phyloP scores from a whole-genome alignment of 2,888 invertebrate genomes.

The Limulus polyphemus region DNA sequence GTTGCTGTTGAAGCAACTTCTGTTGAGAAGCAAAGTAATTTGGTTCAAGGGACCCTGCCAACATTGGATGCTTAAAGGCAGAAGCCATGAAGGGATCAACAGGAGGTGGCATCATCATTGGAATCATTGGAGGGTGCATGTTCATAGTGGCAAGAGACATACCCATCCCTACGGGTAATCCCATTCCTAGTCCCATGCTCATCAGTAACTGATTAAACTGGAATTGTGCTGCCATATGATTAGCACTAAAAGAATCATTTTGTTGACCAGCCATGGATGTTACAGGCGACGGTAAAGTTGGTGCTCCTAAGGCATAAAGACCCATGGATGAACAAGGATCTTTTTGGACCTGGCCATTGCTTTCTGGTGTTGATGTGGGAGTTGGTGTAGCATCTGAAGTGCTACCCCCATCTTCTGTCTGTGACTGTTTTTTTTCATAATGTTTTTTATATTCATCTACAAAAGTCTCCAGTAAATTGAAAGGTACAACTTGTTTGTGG shows the following conservation, averaged over 20 bases:
- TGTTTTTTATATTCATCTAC: conserved; percentile 80
- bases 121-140: conserved; percentile 78
- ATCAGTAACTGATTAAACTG: conserved; percentile 78
- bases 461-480: conserved; percentile 78
- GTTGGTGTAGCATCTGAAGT: conserved; percentile 18
- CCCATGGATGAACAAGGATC: too few relatives aligned
- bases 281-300: conserved; percentile 42
- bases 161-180: conserved; percentile 62
- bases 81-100: conserved; percentile 50
- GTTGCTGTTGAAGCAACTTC: conserved; percentile 32
- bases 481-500: conserved; percentile 79
- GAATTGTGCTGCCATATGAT: conserved; percentile 52
- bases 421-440: conserved; percentile 51
- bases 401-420: conserved; percentile 15
- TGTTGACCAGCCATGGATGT: conserved; percentile 48
- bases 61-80: conserved; percentile 26
- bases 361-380: conserved; percentile 17
- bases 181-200: conserved; percentile 61
- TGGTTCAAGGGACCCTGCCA: conserved; percentile 16
- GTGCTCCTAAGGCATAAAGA: not conserved
- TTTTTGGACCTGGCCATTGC: too few relatives aligned
- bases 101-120: conserved; percentile 67
- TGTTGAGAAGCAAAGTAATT: conserved; percentile 27
- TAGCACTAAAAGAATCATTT: conserved; percentile 36
- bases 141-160: conserved; percentile 64